Percentiles rank a stretch among this genome's conserved stretches.
phyloP scores from a whole-genome alignment of 2,888 invertebrate genomes.

The Drosophila nigricruria region DNA sequence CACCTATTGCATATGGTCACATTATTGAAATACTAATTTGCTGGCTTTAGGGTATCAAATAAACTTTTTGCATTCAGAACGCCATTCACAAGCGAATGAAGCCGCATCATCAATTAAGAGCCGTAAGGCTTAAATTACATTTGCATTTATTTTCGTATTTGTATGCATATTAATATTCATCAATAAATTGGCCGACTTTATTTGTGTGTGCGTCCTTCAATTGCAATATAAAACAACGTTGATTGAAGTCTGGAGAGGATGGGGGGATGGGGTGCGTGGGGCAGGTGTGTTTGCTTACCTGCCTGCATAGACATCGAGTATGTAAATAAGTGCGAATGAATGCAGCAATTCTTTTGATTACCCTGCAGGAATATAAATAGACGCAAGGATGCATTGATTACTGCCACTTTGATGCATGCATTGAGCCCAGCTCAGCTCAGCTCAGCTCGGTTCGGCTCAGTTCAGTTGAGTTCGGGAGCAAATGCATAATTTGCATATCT shows the following conservation, averaged over 20 bases:
- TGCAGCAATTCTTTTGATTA: constrained; percentile 31
- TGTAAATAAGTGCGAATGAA: constrained; percentile 18
- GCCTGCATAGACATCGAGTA: constrained; percentile 8
- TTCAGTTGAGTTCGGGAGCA: not conserved
- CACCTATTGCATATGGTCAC: not conserved
- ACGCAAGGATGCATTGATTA: constrained; percentile 32
- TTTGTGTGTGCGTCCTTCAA: not conserved
- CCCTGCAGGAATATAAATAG: constrained; percentile 17
- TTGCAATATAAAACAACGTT: not conserved
- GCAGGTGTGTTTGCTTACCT: constrained; percentile 30
- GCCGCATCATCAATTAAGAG: not conserved
- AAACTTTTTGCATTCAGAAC: not conserved
- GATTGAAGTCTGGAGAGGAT: not conserved
- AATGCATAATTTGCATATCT: constrained; percentile 34
- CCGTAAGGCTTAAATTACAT: not conserved
- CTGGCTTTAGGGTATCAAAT: not conserved
- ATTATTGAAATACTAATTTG: constrained; percentile 12
- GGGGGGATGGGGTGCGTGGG: not conserved
- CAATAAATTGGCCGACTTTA: constrained; percentile 1
- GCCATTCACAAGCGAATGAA: not conserved
- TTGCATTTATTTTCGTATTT: constrained; percentile 4
- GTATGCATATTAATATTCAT: not conserved
- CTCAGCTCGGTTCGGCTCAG: not conserved
- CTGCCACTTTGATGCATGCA: constrained; percentile 25
- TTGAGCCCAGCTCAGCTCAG: constrained; percentile 1